Conservation (phyloP, 2,797 vertebrate genomes). For the Coendou prehensilis region DNA sequence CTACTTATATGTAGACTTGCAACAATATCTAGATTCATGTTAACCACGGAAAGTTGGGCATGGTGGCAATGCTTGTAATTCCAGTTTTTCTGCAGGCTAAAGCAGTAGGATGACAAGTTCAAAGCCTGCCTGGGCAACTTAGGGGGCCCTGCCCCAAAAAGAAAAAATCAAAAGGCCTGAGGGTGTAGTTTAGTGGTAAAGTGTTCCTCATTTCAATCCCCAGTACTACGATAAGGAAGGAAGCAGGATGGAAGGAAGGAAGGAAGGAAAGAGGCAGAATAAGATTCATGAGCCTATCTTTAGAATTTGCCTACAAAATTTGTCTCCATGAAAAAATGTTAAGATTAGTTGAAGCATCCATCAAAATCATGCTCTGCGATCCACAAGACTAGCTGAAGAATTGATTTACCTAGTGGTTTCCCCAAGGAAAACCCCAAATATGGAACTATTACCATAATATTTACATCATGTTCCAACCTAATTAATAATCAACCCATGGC, state of each 20-base stretch:
- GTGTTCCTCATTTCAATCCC: neutral
- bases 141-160: neutral
- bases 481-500: too few relatives aligned
- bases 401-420: fast-evolving
- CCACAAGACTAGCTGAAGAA: too few relatives aligned
- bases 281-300: fast-evolving
- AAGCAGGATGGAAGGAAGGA: neutral
- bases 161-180: neutral
- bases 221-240: neutral
- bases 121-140: neutral
- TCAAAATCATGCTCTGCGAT: too few relatives aligned
- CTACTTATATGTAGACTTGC: neutral
- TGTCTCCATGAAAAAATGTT: neutral
- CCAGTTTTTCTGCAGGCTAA: neutral
- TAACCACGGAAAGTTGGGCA: neutral
- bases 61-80: neutral
- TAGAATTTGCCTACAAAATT: neutral
- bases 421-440: fast-evolving
- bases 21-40: neutral
- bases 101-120: too few relatives aligned
- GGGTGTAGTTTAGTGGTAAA: neutral
- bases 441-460: fast-evolving
- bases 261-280: neutral
- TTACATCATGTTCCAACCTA: neutral
- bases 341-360: neutral